These are phyloP conservation scores for Drosophila cardini DNA, from an alignment of 1,140 invertebrate genomes.

Conservation along the genomic window DNA sequence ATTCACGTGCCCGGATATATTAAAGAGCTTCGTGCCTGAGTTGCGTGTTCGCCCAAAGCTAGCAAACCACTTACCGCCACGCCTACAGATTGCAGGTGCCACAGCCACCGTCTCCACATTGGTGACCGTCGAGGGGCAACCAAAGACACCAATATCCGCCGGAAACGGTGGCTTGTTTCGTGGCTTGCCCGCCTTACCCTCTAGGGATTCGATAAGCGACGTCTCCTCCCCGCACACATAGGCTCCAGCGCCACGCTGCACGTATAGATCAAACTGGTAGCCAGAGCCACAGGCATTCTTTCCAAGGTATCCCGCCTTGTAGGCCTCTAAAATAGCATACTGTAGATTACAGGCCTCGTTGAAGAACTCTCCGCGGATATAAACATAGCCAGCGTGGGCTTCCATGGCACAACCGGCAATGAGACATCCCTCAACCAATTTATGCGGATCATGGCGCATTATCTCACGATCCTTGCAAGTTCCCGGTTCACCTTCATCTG, in stretches of 20 bases:
- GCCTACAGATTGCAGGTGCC: slow-evolving; percentile 87
- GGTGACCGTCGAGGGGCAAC: slow-evolving; percentile 92
- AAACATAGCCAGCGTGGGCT: slow-evolving; percentile 91
- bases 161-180: slow-evolving; percentile 92
- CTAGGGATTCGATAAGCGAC: slow-evolving; percentile 92
- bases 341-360: slow-evolving; percentile 92
- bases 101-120: slow-evolving; percentile 92
- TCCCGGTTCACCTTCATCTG: slow-evolving; percentile 92
- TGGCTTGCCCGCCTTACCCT: slow-evolving; percentile 89
- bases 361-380: slow-evolving; percentile 93
- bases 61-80: slow-evolving; percentile 91
- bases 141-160: slow-evolving; percentile 91
- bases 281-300: slow-evolving; percentile 91
- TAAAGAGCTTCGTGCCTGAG: slow-evolving; percentile 91
- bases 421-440: slow-evolving; percentile 90
- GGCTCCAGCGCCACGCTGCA: slow-evolving; percentile 92
- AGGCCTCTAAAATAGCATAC: slow-evolving; percentile 90
- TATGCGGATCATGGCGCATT: slow-evolving; percentile 91
- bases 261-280: slow-evolving; percentile 91
- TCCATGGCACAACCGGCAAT: slow-evolving; percentile 90
- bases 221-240: slow-evolving; percentile 94
- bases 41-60: slow-evolving; percentile 90
- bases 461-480: slow-evolving; percentile 93
- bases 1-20: slow-evolving; percentile 92
- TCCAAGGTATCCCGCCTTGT: slow-evolving; percentile 89